A percentile compares a stretch with the other conserved stretches of the same genome.
phyloP scores from a whole-genome alignment of 2,797 vertebrate species.

The Coracias cyanogaster region DNA sequence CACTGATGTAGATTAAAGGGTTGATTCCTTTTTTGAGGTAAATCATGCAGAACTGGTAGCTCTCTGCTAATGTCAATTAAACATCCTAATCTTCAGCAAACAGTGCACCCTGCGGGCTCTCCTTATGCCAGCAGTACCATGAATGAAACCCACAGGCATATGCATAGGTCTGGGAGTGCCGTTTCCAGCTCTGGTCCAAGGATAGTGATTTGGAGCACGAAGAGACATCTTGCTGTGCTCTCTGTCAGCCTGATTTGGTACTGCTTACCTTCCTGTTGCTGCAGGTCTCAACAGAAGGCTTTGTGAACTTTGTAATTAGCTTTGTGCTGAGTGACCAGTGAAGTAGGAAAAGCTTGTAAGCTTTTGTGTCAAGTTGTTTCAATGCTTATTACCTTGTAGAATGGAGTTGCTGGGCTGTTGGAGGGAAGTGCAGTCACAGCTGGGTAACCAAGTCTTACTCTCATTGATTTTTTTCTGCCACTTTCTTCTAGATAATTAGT shows the following conservation, averaged over 20 bases:
- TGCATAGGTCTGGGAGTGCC: rapidly evolving
- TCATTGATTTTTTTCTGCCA: background rate
- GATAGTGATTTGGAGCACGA: background rate
- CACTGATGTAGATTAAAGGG: background rate
- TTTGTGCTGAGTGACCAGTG: background rate
- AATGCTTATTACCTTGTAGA: background rate
- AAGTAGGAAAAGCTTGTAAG: background rate
- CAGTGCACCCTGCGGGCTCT: background rate
- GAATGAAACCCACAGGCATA: background rate
- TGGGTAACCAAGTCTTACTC: background rate
- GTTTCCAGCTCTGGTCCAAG: background rate
- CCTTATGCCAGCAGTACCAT: background rate
- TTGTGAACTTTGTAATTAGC: background rate
- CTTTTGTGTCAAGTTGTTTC: background rate
- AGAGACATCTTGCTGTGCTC: background rate
- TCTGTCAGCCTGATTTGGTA: background rate
- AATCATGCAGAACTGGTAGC: background rate
- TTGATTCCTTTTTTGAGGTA: background rate
- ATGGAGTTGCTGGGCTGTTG: background rate
- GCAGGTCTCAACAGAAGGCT: background rate
- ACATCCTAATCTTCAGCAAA: background rate
- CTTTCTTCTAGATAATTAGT: conserved; percentile 83
- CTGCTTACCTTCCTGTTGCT: background rate
- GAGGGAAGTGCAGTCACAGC: background rate
- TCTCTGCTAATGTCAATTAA: background rate